phyloP scores from a whole-genome alignment of 35 echinoderm and acorn worm genomes.

The Chiridota heheva region DNA sequence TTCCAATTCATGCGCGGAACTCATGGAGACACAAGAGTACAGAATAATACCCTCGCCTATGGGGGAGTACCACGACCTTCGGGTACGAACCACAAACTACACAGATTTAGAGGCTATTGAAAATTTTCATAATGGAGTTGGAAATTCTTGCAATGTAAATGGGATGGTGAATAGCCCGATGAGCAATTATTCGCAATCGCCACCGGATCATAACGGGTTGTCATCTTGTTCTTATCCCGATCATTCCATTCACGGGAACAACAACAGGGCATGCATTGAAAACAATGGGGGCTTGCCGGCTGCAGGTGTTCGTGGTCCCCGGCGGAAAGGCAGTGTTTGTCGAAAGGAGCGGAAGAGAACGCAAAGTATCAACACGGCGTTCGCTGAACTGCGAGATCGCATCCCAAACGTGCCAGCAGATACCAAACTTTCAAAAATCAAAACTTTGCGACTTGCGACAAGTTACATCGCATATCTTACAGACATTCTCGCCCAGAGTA shows the following conservation, averaged over 20 bases:
- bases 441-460: conserved; percentile 92
- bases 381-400: conserved; percentile 91
- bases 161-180: conserved; percentile 37
- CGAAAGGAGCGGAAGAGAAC: conserved; percentile 91
- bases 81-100: conserved; percentile 8
- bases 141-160: conserved; percentile 1
- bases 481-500: conserved; percentile 74
- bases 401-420: conserved; percentile 99
- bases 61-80: conserved; percentile 18
- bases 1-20: conserved; percentile 25
- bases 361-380: conserved; percentile 95
- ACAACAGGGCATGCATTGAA: conserved; percentile 20
- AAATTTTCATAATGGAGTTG: conserved; percentile 27
- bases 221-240: conserved; percentile 4
- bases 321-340: conserved; percentile 38
- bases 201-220: conserved; percentile 3
- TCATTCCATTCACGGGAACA: conserved; percentile 6
- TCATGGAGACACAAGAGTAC: conserved; percentile 31
- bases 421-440: conserved; percentile 99
- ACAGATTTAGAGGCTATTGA: conserved; percentile 10
- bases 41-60: conserved; percentile 15
- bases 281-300: conserved; percentile 19
- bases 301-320: conserved; percentile 3
- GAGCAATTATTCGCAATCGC: neutral
- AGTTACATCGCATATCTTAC: conserved; percentile 97